phyloP scores from a whole-genome alignment of 2,888 invertebrate species.

The Onthophagus sagittarius region DNA sequence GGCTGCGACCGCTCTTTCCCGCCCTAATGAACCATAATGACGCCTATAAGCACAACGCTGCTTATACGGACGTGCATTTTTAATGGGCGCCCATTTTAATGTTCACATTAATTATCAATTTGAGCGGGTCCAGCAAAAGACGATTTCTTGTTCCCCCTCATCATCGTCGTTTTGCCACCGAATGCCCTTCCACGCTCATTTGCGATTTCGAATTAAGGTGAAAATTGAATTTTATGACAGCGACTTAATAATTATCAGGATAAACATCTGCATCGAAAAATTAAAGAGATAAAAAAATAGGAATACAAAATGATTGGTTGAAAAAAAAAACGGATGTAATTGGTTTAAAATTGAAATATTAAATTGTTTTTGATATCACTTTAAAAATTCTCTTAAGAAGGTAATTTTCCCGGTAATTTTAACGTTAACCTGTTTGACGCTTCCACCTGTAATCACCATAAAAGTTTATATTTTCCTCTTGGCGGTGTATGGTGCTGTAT shows the following conservation, averaged over 20 bases:
- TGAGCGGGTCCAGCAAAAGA: constrained; percentile 1
- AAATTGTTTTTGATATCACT: not conserved
- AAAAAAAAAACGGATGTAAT: too few species aligned
- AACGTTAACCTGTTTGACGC: not conserved
- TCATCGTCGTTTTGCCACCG: not conserved
- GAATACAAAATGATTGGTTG: too few species aligned
- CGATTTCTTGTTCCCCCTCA: not conserved
- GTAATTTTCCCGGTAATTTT: not conserved
- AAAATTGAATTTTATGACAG: constrained; percentile 9
- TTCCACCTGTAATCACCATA: not conserved
- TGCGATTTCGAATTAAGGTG: constrained; percentile 3
- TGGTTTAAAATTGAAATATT: not conserved
- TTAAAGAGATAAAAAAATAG: too few species aligned
- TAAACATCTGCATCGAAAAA: not conserved
- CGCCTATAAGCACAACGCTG: constrained; percentile 7
- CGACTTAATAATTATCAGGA: constrained; percentile 1
- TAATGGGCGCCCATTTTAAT: constrained; percentile 9
- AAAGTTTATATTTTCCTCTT: not conserved
- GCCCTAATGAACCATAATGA: constrained; percentile 11
- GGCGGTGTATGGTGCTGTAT: not conserved
- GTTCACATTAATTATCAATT: constrained; percentile 12
- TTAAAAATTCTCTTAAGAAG: not conserved
- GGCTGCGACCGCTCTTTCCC: not conserved
- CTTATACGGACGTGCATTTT: not conserved
- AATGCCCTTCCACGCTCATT: constrained; percentile 2